Base-by-base conservation (phyloP, 2,888 invertebrate genomes). In the Eupithecia pulchellata region DNA sequence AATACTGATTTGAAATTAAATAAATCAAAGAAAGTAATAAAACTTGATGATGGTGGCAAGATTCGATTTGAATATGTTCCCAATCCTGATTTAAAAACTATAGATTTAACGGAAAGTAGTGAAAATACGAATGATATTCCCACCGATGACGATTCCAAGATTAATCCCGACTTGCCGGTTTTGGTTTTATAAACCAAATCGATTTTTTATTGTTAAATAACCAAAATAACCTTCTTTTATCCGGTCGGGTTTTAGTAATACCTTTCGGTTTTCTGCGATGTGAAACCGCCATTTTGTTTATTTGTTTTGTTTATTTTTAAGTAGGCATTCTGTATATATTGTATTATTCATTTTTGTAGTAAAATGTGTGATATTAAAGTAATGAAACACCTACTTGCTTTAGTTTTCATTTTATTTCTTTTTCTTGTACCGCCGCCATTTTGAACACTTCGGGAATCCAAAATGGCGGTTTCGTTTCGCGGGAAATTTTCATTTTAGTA, bases 291-390 rank as follows among this genome's bases (percentile, higher is more conserved):
- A 75, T 75, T 61, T 34, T 20, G 61, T 61, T 61, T 34, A 57
- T 61, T 61, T 61, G 17, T 25, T 61, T 32, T 34, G 61, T 61
- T 60, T 61, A 25, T 61, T 34, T 52, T 61, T 61, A 61, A 61
- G 61, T 61, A 61, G 61, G 61, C 61, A 61, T 61, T 61, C 60
- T 61, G 66, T 72, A 72, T 70, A 55, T 69, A 69, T 69, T 75
- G 71, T 73, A 75, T 62, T 55, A 58, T 69, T 71, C 61, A 71
- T 73, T 71, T 71, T 58, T 75, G 65, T 75, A 72, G 73, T 67
- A 74, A 72, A 75, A 69, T 75, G 64, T 77, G 73, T 72, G 76
- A 76, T 75, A 77, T 76, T 77, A 76, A 76, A 76, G 69, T 76
- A 74, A 74, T 75, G 73, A 69, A 75, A 71, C 68, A 70, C 36